Percentiles rank a stretch among this genome's conserved stretches.
Evolutionary conservation across 2,888 invertebrate genomes (phyloP).

Genomic region (Lymantria monacha): DNA sequence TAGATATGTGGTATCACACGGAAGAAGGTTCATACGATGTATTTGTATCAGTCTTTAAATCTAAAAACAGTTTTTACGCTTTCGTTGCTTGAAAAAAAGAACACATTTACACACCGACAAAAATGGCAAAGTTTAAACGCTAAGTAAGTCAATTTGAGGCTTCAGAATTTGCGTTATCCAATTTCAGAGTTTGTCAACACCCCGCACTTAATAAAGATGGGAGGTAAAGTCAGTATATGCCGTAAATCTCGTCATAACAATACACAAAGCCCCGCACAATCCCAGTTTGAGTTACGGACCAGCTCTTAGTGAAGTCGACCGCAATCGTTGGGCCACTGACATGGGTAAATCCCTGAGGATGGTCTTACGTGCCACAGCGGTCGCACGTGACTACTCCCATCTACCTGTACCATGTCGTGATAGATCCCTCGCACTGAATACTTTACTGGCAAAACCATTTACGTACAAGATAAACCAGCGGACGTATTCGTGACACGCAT

Average conservation of each 20-base stretch:
- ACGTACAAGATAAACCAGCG: constrained; percentile 9
- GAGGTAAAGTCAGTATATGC: constrained; percentile 29
- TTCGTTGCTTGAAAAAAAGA: constrained; percentile 18
- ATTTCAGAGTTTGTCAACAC: constrained; percentile 18
- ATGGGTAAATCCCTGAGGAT: constrained; percentile 46
- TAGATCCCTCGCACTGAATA: constrained; percentile 7
- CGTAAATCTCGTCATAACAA: constrained; percentile 38
- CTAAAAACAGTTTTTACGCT: constrained; percentile 27
- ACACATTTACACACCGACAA: constrained; percentile 1
- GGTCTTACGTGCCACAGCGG: constrained; percentile 30
- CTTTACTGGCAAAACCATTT: constrained; percentile 7
- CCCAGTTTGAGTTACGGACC: constrained; percentile 22
- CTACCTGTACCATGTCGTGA: constrained; percentile 2
- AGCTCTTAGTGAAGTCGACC: constrained; percentile 33
- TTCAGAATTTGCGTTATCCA: no score
- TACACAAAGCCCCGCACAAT: constrained; percentile 27
- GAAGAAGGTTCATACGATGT: neutral
- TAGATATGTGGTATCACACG: neutral
- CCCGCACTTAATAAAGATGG: constrained; percentile 26
- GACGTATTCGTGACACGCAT: constrained; percentile 4
- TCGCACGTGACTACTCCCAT: constrained; percentile 15
- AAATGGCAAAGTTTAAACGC: no score
- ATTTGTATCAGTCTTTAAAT: constrained; percentile 21
- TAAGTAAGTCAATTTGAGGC: no score
- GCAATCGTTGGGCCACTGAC: constrained; percentile 36